phyloP scores from a whole-genome alignment of 2,888 invertebrate genomes.

The Tigriopus californicus region DNA sequence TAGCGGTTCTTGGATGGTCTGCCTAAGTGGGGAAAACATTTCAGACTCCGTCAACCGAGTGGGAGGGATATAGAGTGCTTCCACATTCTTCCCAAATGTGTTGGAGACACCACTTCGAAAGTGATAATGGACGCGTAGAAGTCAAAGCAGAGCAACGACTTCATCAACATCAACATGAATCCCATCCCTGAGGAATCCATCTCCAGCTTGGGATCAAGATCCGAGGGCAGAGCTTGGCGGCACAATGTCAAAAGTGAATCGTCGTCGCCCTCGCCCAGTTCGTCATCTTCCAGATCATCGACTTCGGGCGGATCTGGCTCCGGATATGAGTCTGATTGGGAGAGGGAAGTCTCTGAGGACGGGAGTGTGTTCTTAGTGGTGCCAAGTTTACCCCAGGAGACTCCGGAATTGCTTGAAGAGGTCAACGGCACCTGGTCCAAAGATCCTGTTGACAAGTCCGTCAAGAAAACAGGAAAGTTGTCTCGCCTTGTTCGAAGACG shows the following conservation, averaged over 20 bases:
- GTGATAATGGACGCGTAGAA: no score
- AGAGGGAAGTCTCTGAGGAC: neutral
- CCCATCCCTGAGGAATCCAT: neutral
- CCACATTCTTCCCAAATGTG: no score
- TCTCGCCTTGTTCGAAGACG: neutral
- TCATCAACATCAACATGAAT: neutral
- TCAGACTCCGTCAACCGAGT: no score
- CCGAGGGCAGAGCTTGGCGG: neutral
- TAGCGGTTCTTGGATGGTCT: no score
- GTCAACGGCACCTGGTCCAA: neutral
- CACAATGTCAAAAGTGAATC: neutral
- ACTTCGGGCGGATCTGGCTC: neutral
- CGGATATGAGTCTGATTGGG: conserved; percentile 1
- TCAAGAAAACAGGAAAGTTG: neutral
- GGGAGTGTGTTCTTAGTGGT: neutral
- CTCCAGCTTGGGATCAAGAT: neutral
- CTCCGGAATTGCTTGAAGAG: neutral
- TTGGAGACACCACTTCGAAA: no score
- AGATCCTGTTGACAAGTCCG: neutral
- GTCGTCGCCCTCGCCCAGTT: neutral
- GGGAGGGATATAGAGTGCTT: no score
- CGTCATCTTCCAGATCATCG: neutral
- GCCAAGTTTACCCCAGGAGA: neutral
- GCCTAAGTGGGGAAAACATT: no score
- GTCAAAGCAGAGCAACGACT: no score